Percentiles rank a stretch among this genome's conserved stretches.
Conservation (phyloP, 2,888 invertebrate genomes). For the Marasmarcha lunaedactyla region DNA sequence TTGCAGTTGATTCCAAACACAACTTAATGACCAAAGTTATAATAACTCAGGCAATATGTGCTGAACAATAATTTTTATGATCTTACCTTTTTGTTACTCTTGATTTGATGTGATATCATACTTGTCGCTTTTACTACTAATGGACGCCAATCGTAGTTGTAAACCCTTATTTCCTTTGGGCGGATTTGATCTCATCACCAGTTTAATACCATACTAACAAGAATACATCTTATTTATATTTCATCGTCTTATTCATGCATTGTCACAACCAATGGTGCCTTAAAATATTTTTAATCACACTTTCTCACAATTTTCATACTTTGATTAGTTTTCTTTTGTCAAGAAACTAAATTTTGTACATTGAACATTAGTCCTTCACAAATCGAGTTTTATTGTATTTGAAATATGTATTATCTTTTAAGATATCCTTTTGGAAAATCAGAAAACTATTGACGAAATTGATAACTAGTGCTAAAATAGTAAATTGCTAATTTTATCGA, state of each 20-base stretch:
- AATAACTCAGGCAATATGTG: too few species aligned
- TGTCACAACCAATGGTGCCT: conserved; percentile 56
- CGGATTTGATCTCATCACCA: conserved; percentile 1
- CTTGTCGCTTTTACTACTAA: too few species aligned
- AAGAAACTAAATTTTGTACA: conserved; percentile 16
- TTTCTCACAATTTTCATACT: conserved; percentile 9
- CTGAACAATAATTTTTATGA: too few species aligned
- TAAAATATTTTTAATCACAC: conserved; percentile 27
- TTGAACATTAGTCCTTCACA: conserved; percentile 14
- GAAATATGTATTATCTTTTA: conserved; percentile 7
- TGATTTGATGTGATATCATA: too few species aligned
- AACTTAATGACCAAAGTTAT: too few species aligned
- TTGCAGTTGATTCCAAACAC: too few species aligned
- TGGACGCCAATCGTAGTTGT: too few species aligned
- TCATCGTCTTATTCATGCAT: background rate
- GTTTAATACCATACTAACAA: background rate
- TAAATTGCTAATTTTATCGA: conserved; percentile 62
- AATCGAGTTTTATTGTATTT: conserved; percentile 3
- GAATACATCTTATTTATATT: background rate
- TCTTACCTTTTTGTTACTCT: too few species aligned
- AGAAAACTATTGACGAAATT: conserved; percentile 26
- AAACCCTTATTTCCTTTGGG: background rate
- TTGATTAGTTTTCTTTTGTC: conserved; percentile 14
- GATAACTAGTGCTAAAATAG: conserved; percentile 52
- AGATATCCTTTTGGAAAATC: conserved; percentile 14